phyloP scores from a whole-genome alignment of 2,113 vertebrate genomes.

The Microcebus tavaratra region DNA sequence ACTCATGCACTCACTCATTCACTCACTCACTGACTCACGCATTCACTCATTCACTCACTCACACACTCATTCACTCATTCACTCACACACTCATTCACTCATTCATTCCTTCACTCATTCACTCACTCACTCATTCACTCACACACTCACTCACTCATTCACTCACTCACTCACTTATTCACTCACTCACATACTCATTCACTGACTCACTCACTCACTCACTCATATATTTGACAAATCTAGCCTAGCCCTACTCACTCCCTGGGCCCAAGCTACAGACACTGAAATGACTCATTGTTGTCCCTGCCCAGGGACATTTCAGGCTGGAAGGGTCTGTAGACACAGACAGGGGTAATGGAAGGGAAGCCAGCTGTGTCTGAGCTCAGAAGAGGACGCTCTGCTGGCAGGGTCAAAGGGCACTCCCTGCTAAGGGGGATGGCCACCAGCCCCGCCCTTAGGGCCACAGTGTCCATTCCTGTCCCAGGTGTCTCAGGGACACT shows the following conservation, averaged over 20 bases:
- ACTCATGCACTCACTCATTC: background rate
- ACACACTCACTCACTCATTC: rapidly evolving
- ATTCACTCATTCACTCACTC: background rate
- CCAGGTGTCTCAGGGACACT: background rate
- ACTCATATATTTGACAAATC: too few species aligned
- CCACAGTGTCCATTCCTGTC: background rate
- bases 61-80: background rate
- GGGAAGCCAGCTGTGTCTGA: rapidly evolving
- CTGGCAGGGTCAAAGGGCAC: background rate
- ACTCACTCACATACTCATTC: too few species aligned
- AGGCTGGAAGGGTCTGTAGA: too few species aligned
- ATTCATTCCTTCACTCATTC: background rate
- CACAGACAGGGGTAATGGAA: background rate
- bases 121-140: background rate
- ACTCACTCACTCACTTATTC: background rate
- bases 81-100: background rate
- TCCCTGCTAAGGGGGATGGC: rapidly evolving
- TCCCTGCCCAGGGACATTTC: background rate
- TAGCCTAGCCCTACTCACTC: background rate
- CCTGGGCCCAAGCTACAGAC: background rate
- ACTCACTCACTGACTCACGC: too few species aligned
- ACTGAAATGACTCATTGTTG: rapidly evolving
- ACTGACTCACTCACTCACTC: too few species aligned
- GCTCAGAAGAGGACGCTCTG: background rate
- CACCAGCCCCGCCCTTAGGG: background rate